A percentile compares a stretch with the other conserved stretches of the same genome.
Conservation (phyloP, 2,113 vertebrate species). For the Eudyptes chrysolophus region DNA sequence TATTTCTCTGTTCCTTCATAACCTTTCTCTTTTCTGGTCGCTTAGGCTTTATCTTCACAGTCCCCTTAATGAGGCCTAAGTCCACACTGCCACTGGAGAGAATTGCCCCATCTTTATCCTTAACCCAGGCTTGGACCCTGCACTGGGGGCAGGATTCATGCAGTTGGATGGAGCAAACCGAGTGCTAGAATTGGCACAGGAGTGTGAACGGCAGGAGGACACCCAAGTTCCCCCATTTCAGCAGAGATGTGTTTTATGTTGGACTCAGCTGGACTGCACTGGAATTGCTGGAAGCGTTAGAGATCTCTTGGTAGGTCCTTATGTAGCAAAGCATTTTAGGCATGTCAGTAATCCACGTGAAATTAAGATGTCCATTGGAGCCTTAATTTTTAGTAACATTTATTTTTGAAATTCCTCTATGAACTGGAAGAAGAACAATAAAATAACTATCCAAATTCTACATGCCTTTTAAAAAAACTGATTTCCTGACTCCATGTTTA, state of each 20-base stretch:
- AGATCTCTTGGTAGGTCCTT: not conserved
- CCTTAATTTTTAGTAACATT: not conserved
- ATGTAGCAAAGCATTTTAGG: not conserved
- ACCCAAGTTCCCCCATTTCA: fast-evolving
- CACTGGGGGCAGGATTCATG: not conserved
- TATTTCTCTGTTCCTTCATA: not conserved
- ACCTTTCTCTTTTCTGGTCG: not conserved
- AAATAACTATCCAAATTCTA: not conserved
- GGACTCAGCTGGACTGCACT: not conserved
- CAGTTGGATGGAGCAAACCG: not conserved
- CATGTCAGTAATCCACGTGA: not conserved
- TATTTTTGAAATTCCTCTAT: not conserved
- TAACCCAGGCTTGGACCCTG: not conserved
- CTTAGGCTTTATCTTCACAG: not conserved
- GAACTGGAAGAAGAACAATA: not conserved
- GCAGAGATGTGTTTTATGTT: not conserved
- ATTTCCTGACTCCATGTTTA: not conserved
- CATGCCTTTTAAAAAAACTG: not conserved
- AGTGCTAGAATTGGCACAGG: not conserved
- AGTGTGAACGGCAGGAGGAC: not conserved
- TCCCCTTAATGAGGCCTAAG: not conserved
- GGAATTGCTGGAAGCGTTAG: not conserved
- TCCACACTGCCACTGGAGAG: not conserved
- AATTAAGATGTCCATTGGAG: not conserved
- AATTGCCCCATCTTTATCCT: not conserved